Conservation (phyloP, 2,888 invertebrate species). For the Corbicula japonica region DNA sequence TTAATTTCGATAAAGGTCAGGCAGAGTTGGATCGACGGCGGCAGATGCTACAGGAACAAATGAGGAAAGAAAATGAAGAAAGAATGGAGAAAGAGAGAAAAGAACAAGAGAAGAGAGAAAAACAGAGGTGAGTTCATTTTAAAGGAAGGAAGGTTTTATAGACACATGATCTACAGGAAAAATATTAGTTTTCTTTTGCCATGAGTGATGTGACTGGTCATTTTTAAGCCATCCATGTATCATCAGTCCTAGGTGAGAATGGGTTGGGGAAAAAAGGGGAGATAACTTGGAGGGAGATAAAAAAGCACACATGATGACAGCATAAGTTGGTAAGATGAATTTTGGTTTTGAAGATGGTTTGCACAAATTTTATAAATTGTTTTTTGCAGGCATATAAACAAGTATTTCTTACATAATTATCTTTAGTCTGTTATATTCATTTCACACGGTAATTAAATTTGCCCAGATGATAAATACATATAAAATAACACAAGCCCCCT, state of each 20-base stretch:
- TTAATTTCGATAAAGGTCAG: slow-evolving; percentile 99
- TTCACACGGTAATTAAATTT: too few species aligned
- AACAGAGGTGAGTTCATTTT: slow-evolving; percentile 85
- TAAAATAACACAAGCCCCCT: background rate
- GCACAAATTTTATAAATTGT: background rate
- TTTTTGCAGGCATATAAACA: background rate
- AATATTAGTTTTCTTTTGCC: too few species aligned
- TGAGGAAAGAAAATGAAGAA: slow-evolving; percentile 91
- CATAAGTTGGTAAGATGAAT: too few species aligned
- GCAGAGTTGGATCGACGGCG: slow-evolving; percentile 97
- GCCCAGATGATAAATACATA: too few species aligned
- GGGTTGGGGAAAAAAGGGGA: background rate
- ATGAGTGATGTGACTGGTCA: too few species aligned
- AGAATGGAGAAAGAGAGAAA: slow-evolving; percentile 87
- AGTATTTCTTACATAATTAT: too few species aligned
- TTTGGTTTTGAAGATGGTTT: too few species aligned
- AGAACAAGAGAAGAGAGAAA: slow-evolving; percentile 96
- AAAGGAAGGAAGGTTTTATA: background rate
- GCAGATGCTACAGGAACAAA: slow-evolving; percentile 94
- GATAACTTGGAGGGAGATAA: background rate
- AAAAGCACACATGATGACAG: background rate
- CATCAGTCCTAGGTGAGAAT: too few species aligned
- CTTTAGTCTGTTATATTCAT: too few species aligned
- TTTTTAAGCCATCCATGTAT: too few species aligned
- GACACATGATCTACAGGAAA: too few species aligned